These are phyloP conservation scores for Druon quercuslanigerum DNA, from an alignment of 1,140 invertebrate genomes.

Conservation along the genomic window DNA sequence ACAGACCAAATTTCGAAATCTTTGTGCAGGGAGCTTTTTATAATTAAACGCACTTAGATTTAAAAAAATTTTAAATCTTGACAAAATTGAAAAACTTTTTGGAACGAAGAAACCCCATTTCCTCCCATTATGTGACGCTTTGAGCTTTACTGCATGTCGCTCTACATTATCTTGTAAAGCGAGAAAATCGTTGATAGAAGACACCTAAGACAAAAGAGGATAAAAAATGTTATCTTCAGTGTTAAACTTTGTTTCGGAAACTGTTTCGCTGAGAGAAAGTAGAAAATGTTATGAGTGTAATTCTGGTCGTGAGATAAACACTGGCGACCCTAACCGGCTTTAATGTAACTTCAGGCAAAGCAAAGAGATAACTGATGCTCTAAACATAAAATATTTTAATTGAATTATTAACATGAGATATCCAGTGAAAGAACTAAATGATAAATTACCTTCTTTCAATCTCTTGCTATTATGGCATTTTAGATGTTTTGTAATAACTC, in stretches of 20 bases:
- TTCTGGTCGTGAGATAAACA: conserved; percentile 7
- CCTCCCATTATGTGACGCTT: too few species aligned
- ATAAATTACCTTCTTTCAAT: conserved; percentile 19
- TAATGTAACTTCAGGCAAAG: conserved; percentile 19
- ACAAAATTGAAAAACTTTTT: too few species aligned
- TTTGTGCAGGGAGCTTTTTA: too few species aligned
- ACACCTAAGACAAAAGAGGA: conserved; percentile 23
- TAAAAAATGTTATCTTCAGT: conserved; percentile 15
- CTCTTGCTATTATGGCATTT: background rate
- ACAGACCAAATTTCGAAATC: too few species aligned
- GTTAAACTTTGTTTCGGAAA: conserved; percentile 21
- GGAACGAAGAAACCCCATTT: too few species aligned
- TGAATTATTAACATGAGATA: conserved; percentile 28
- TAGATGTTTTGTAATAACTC: too few species aligned
- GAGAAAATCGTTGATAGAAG: conserved; percentile 1
- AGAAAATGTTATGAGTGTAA: conserved; percentile 19
- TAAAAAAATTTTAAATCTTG: too few species aligned
- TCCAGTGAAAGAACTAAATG: background rate
- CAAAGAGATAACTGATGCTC: conserved; percentile 18
- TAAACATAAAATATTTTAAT: conserved; percentile 9
- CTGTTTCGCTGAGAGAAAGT: conserved; percentile 7
- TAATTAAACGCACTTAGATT: too few species aligned
- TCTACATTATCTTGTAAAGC: background rate
- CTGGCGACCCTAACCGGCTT: background rate
- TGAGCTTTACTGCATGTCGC: background rate